phyloP scores from a whole-genome alignment of 2,888 invertebrate species.

The Crocallis elinguaria region DNA sequence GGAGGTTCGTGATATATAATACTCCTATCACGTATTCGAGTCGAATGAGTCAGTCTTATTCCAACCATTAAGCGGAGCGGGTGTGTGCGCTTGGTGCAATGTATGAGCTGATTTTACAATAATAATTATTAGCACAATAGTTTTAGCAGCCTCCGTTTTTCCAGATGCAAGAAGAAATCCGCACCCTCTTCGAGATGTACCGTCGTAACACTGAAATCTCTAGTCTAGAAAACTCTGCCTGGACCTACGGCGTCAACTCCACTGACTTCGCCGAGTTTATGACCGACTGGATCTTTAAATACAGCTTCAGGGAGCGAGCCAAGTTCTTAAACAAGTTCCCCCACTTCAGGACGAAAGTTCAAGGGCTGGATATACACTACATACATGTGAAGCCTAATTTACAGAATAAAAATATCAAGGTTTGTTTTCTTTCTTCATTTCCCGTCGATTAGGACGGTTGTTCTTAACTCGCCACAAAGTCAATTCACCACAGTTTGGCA shows the following conservation, averaged over 20 bases:
- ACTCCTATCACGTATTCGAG: no score
- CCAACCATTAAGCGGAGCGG: no score
- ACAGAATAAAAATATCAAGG: conserved; percentile 54
- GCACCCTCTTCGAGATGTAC: conserved; percentile 78
- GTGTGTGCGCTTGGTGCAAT: no score
- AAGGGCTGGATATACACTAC: conserved; percentile 90
- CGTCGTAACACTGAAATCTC: conserved; percentile 59
- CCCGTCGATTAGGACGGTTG: no score
- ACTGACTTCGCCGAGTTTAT: conserved; percentile 87
- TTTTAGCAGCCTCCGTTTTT: no score
- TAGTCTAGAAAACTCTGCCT: conserved; percentile 86
- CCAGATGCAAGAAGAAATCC: conserved; percentile 83
- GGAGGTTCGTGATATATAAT: no score
- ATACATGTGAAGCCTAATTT: conserved; percentile 86
- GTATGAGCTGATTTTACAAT: no score
- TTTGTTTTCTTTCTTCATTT: no score
- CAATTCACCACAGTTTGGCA: no score
- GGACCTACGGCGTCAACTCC: conserved; percentile 92
- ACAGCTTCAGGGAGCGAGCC: conserved; percentile 85
- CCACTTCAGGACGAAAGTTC: conserved; percentile 91
- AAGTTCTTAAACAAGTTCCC: conserved; percentile 88
- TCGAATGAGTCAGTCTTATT: no score
- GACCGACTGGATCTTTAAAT: conserved; percentile 91
- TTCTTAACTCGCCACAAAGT: no score
- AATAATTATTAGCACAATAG: no score